These are phyloP conservation scores for Cyclophora albipunctata DNA, from an alignment of 2,888 invertebrate genomes.

Conservation along the genomic window DNA sequence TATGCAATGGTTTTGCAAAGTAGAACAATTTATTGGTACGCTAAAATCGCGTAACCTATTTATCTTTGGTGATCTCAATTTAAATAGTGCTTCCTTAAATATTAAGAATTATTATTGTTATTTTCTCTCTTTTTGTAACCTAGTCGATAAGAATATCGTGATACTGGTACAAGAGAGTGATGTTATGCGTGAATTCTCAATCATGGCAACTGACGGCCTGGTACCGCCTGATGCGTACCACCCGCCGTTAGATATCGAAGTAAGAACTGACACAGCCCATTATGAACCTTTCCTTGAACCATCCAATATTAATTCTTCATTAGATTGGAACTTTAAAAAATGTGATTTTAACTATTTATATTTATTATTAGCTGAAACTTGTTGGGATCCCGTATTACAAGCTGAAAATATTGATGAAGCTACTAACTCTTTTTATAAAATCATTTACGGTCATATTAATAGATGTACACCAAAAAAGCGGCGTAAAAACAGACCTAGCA, in stretches of 20 bases:
- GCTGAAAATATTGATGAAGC: neutral
- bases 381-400: neutral
- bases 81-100: constrained; percentile 1
- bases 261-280: too few relatives aligned
- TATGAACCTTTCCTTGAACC: neutral
- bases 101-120: constrained; percentile 3
- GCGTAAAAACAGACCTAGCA: neutral
- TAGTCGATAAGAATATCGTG: constrained; percentile 1
- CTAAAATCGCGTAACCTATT: neutral
- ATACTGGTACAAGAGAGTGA: neutral
- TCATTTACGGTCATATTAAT: neutral
- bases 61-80: constrained; percentile 7
- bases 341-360: neutral
- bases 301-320: neutral
- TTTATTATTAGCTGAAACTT: neutral
- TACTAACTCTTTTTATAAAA: neutral
- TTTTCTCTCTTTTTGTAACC: neutral
- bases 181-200: neutral
- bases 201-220: neutral
- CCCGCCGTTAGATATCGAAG: neutral
- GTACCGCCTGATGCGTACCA: neutral
- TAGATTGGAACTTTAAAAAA: constrained; percentile 1
- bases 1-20: neutral
- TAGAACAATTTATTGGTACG: neutral
- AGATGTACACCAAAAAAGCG: neutral